These are phyloP conservation scores for Urocyon cinereoargenteus DNA, from an alignment of 2,797 vertebrate species.

Conservation along the genomic window DNA sequence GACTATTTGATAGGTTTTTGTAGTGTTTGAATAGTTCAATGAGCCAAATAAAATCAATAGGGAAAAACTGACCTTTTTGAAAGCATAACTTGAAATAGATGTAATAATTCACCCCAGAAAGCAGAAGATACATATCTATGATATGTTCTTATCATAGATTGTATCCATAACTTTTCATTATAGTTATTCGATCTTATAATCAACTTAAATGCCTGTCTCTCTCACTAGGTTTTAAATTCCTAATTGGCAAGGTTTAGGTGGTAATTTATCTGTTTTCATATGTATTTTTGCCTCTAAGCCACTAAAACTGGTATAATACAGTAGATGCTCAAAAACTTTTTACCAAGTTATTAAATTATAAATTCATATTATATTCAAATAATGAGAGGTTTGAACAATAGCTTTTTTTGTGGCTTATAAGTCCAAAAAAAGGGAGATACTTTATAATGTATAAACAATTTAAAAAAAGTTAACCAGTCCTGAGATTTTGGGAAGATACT, in stretches of 20 bases:
- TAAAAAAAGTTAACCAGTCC: neutral
- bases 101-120: neutral
- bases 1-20: neutral
- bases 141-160: neutral
- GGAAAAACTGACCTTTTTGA: neutral
- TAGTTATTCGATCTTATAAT: neutral
- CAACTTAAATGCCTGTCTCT: neutral
- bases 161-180: neutral
- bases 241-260: neutral
- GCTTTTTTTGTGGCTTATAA: neutral
- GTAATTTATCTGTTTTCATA: neutral
- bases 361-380: slow-evolving; percentile 14
- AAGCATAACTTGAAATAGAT: neutral
- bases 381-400: neutral
- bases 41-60: slow-evolving; percentile 20
- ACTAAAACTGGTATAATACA: neutral
- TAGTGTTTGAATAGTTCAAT: neutral
- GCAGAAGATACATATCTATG: neutral
- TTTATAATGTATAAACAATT: neutral
- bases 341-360: neutral
- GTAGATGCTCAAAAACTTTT: neutral
- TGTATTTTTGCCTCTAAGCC: neutral
- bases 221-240: neutral
- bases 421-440: neutral
- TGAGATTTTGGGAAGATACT: neutral